Conservation (phyloP, 2,113 vertebrate genomes). For the Tetrao urogallus region DNA sequence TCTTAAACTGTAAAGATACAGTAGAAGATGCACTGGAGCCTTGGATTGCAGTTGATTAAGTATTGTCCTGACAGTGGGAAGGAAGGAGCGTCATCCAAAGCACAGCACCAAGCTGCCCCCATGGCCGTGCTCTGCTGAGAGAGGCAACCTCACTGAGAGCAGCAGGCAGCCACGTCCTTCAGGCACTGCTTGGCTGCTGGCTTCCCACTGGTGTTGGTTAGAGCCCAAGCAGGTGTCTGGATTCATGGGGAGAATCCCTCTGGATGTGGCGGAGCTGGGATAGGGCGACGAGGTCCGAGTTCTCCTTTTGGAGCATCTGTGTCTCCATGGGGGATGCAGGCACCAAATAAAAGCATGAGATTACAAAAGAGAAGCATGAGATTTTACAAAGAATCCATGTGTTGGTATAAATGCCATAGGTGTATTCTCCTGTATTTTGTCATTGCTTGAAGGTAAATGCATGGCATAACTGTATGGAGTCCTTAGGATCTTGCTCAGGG, state of each 20-base stretch:
- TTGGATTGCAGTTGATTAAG: neutral
- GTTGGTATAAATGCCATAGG: fast-evolving
- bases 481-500: fast-evolving
- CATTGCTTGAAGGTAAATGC: neutral
- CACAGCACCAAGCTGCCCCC: neutral
- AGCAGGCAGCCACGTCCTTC: neutral
- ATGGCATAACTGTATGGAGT: neutral
- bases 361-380: neutral
- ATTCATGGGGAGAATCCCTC: neutral
- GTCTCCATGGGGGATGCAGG: neutral
- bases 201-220: neutral
- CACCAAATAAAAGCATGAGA: neutral
- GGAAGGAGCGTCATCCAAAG: neutral
- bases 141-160: neutral
- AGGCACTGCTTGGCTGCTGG: neutral
- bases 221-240: neutral
- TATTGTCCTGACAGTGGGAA: neutral
- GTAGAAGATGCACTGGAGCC: neutral
- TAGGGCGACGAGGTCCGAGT: neutral
- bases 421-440: neutral
- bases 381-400: neutral
- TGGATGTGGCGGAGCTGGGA: neutral
- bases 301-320: neutral
- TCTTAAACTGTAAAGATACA: neutral
- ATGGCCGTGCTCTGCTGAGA: neutral